Percentiles rank a stretch among this genome's conserved stretches.
phyloP scores from a whole-genome alignment of 1,140 invertebrate genomes.

The Zophobas atratus region DNA sequence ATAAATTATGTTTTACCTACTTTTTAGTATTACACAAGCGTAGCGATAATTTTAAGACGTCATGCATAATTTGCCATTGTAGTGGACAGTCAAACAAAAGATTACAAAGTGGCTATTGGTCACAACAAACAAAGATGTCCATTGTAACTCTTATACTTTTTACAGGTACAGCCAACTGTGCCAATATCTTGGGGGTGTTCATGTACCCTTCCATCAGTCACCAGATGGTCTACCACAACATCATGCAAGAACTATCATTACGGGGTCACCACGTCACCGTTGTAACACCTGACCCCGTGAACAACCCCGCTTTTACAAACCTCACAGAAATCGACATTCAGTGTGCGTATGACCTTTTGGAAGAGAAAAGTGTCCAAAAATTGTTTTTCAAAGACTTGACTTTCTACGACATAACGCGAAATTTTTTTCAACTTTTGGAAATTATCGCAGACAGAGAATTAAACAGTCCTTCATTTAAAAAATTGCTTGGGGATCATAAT shows the following conservation, averaged over 20 bases:
- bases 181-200: conserved; percentile 27
- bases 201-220: conserved; percentile 67
- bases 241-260: conserved; percentile 60
- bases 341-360: conserved; percentile 46
- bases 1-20: too few species aligned
- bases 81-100: too few species aligned
- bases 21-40: too few species aligned
- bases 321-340: conserved; percentile 38
- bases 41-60: too few species aligned
- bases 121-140: too few species aligned
- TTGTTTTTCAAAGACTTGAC: not conserved
- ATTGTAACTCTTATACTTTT: too few species aligned
- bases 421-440: not conserved
- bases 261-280: conserved; percentile 50
- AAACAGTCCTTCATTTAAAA: not conserved
- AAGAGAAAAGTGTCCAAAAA: conserved; percentile 48
- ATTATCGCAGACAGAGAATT: not conserved
- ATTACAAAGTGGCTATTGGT: too few species aligned
- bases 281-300: conserved; percentile 31
- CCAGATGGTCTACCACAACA: conserved; percentile 64
- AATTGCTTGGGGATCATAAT: conserved; percentile 3
- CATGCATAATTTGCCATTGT: too few species aligned
- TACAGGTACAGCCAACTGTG: not conserved
- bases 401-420: too few species aligned
- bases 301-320: conserved; percentile 21